phyloP scores from a whole-genome alignment of 1,140 invertebrate genomes.

The Bathynomus jamesi region DNA sequence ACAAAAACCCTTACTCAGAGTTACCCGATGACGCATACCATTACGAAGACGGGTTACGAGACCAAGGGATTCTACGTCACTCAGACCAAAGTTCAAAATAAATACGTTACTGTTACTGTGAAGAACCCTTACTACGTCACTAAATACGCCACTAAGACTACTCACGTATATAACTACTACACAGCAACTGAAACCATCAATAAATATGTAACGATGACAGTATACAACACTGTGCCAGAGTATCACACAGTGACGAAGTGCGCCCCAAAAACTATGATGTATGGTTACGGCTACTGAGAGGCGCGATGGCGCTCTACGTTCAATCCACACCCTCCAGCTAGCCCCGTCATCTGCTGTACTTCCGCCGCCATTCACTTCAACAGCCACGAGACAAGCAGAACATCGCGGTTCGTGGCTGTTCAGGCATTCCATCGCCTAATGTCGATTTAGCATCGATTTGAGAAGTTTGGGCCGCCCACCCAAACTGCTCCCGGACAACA shows the following conservation, averaged over 20 bases:
- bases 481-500: background rate
- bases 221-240: constrained; percentile 31
- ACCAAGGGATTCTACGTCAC: constrained; percentile 35
- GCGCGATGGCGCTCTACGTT: background rate
- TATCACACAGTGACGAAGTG: constrained; percentile 36
- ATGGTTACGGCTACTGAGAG: constrained; percentile 19
- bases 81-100: constrained; percentile 33
- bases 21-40: constrained; percentile 31
- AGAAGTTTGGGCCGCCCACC: background rate
- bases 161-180: constrained; percentile 31
- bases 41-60: constrained; percentile 34
- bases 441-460: no score
- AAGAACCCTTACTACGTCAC: constrained; percentile 36
- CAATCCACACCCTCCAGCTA: background rate
- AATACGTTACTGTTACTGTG: constrained; percentile 33
- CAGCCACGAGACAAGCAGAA: background rate
- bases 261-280: constrained; percentile 21
- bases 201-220: constrained; percentile 30
- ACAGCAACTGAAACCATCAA: constrained; percentile 27
- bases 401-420: background rate
- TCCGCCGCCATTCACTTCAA: background rate
- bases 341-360: background rate
- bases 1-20: constrained; percentile 32
- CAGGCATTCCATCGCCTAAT: background rate
- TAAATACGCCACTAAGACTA: constrained; percentile 29